phyloP scores from a whole-genome alignment of 2,888 invertebrate species.

The Agrochola lychnidis region DNA sequence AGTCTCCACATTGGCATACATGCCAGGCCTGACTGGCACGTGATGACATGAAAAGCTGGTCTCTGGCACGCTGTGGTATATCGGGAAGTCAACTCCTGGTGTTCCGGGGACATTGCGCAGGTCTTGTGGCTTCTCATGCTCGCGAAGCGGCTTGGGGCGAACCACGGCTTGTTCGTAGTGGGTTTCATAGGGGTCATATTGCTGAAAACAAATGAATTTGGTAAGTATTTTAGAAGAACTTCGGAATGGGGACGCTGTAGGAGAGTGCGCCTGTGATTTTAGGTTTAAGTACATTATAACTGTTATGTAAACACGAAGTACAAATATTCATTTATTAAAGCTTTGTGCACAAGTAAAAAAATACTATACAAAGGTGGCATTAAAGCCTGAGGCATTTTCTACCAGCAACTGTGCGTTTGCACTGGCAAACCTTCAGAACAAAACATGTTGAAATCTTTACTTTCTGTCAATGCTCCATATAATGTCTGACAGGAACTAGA shows the following conservation, averaged over 20 bases:
- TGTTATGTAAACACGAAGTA: background rate
- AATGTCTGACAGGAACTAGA: too few relatives aligned
- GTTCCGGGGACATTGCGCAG: slow-evolving; percentile 95
- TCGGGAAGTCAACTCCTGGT: slow-evolving; percentile 95
- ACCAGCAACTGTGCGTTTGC: background rate
- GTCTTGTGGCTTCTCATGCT: slow-evolving; percentile 93
- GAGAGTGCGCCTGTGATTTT: too few relatives aligned
- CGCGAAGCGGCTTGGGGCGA: slow-evolving; percentile 84
- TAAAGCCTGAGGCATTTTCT: background rate
- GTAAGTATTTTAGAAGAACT: background rate
- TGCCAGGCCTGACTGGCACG: slow-evolving; percentile 95
- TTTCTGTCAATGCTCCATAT: too few relatives aligned
- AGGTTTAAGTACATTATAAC: too few relatives aligned
- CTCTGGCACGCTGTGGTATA: slow-evolving; percentile 94
- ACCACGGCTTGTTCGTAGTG: slow-evolving; percentile 81
- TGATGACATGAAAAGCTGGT: slow-evolving; percentile 95
- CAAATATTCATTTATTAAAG: background rate
- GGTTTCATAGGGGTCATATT: slow-evolving; percentile 81
- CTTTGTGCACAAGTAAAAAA: background rate
- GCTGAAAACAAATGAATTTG: slow-evolving; percentile 70
- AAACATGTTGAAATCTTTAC: too few relatives aligned
- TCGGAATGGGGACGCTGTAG: too few relatives aligned
- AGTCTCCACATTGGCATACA: slow-evolving; percentile 97
- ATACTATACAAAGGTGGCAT: too few relatives aligned
- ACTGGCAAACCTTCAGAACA: too few relatives aligned